These are phyloP conservation scores for Clytia hemisphaerica DNA, from an alignment of 30 jellyfish, hydroid and myxozoan species.

Conservation along the genomic window DNA sequence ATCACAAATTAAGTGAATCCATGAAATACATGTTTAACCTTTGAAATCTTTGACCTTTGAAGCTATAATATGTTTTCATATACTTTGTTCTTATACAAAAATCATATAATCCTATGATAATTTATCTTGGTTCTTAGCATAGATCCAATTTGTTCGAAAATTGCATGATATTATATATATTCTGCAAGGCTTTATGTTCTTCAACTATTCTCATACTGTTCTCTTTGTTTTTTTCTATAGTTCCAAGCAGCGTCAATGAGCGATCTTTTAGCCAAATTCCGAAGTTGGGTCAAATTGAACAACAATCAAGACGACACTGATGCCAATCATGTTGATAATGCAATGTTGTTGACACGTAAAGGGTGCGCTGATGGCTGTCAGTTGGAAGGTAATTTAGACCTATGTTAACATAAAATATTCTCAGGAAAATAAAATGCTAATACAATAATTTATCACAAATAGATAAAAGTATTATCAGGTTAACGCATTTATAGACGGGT, in stretches of 20 bases:
- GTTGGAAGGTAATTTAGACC: conserved; percentile 20
- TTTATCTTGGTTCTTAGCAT: too few species aligned
- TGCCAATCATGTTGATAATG: conserved; percentile 67
- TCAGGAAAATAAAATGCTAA: too few species aligned
- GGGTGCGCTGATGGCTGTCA: conserved; percentile 57
- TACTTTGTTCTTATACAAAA: neutral
- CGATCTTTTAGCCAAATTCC: conserved; percentile 32
- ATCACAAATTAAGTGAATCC: conserved; percentile 4
- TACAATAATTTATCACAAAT: too few species aligned
- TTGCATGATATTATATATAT: too few species aligned
- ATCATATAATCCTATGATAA: neutral
- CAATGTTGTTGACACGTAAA: conserved; percentile 50
- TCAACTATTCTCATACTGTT: neutral
- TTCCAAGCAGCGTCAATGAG: conserved; percentile 47
- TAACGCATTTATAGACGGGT: too few species aligned
- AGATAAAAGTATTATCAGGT: too few species aligned
- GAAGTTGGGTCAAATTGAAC: conserved; percentile 43
- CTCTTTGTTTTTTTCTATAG: conserved; percentile 19
- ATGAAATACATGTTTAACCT: neutral
- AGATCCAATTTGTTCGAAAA: too few species aligned
- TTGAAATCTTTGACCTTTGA: neutral
- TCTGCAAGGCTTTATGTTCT: neutral
- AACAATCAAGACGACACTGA: conserved; percentile 45
- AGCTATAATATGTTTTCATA: neutral
- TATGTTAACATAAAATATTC: too few species aligned